These are phyloP conservation scores for Tribolium freemani DNA, from an alignment of 2,888 invertebrate genomes.

Conservation along the genomic window DNA sequence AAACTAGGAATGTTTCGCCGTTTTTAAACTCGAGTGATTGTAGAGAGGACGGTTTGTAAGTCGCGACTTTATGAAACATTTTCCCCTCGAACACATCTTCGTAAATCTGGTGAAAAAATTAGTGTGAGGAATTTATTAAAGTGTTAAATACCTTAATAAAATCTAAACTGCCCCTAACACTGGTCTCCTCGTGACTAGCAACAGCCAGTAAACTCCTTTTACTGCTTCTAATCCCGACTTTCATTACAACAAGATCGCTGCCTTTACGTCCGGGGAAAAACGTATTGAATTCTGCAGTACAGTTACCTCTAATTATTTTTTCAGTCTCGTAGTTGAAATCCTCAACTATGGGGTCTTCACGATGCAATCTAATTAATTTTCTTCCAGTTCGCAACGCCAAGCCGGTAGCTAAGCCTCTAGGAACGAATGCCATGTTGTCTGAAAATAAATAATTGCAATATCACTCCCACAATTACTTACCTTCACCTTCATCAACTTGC, in stretches of 20 bases:
- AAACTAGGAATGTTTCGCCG: conserved; percentile 70
- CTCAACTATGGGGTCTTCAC: conserved; percentile 20
- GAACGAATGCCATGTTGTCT: conserved; percentile 62
- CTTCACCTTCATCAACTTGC: conserved; percentile 52
- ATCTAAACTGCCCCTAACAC: conserved; percentile 61
- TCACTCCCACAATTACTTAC: background rate
- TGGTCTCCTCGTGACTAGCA: conserved; percentile 61
- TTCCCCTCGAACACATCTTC: conserved; percentile 66
- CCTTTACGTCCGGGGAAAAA: conserved; percentile 57
- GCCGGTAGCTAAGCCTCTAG: conserved; percentile 61
- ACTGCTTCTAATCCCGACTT: conserved; percentile 59
- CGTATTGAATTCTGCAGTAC: conserved; percentile 55
- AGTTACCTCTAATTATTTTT: conserved; percentile 54
- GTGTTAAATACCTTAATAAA: conserved; percentile 56
- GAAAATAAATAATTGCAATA: conserved; percentile 22
- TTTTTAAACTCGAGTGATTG: conserved; percentile 64
- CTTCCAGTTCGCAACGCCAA: conserved; percentile 64
- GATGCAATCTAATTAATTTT: conserved; percentile 58
- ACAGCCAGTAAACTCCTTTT: conserved; percentile 64
- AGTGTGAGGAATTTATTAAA: background rate
- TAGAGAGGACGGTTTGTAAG: conserved; percentile 69
- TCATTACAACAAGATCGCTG: conserved; percentile 62
- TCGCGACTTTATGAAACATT: conserved; percentile 70
- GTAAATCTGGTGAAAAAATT: conserved; percentile 62
- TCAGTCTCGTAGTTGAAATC: conserved; percentile 47